Base-by-base conservation (phyloP, 2,113 vertebrate genomes). In the Ptyas mucosa region DNA sequence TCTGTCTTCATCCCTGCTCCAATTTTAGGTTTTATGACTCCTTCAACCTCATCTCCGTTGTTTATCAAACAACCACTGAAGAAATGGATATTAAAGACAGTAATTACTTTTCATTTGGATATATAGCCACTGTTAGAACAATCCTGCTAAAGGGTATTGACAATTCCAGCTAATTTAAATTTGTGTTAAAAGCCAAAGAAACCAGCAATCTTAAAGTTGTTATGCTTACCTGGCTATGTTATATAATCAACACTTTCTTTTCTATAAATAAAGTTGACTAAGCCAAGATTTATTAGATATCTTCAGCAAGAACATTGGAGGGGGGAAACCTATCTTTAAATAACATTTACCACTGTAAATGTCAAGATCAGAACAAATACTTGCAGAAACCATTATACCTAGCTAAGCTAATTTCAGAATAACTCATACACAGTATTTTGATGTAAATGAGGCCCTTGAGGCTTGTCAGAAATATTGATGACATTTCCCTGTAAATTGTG, bases 221-320 rank as follows among this genome's bases (percentile, higher is more conserved):
- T 93, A 43, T 94, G 89, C 49, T 96, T 96, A 75, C 92, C 92
- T 93, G 88, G 21, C 6, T 15, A 81, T 21, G 75, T 91, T 96
- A 95, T 96, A 93, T 88, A 95, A 95, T 93, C 34, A 95, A 91
- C 69, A 39, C 85, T 94, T 5, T 92, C 1, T n/a, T 91, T 29
- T 81, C 29, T 21, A 75, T 39, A 89, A 93, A 93, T 89, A 55
- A 91, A 94, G 34, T n/a, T 94, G 91, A 91, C 51, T 85, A 8
- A 95, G 85, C 92, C 90, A 93, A 94, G 91, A 93, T 95, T 95
- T 96, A 95, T 96, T 95, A 89, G 90, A 93, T 46, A 91, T 88
- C 93, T 96, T 94, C 89, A 96, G 91, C 88, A 96, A 94, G 89
- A 92, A 95, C 58, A 24, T 49, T 46, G n/a, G 64, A n/a, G 55